phyloP scores from a whole-genome alignment of 2,888 invertebrate species.

The Cataglyphis albicans region DNA sequence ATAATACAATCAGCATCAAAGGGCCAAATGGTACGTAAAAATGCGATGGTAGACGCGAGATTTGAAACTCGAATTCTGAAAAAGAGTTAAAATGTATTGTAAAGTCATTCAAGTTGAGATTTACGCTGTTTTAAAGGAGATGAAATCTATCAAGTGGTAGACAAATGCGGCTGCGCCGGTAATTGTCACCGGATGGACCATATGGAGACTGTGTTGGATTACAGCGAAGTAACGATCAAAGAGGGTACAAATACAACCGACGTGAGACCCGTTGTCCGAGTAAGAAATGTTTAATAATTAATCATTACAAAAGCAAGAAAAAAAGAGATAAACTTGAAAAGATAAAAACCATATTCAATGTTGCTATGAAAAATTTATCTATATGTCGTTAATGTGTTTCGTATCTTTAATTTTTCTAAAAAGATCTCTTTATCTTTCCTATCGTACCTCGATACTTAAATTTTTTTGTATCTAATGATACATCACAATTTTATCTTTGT shows the following conservation, averaged over 20 bases:
- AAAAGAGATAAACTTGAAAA: not conserved
- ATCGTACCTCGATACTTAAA: not conserved
- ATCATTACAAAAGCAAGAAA: not conserved
- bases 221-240: conserved; percentile 82
- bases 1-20: conserved; percentile 83
- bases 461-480: not conserved
- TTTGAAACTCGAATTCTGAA: not conserved
- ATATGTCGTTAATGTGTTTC: not conserved
- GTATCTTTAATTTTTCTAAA: not conserved
- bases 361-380: not conserved
- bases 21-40: conserved; percentile 84
- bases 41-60: not conserved
- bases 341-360: not conserved
- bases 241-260: conserved; percentile 81
- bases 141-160: conserved; percentile 84
- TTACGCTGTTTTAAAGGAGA: conserved; percentile 74
- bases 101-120: not conserved
- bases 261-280: conserved; percentile 81
- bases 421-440: not conserved
- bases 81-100: not conserved
- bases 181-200: conserved; percentile 85
- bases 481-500: not conserved
- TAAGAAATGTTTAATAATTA: conserved; percentile 62
- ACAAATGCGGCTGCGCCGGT: conserved; percentile 85
- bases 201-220: conserved; percentile 86